Percentiles rank a stretch among this genome's conserved stretches.
Conservation (phyloP, 37 sponge, comb jelly and placozoan genomes). For the Cliona cf. orientalis region DNA sequence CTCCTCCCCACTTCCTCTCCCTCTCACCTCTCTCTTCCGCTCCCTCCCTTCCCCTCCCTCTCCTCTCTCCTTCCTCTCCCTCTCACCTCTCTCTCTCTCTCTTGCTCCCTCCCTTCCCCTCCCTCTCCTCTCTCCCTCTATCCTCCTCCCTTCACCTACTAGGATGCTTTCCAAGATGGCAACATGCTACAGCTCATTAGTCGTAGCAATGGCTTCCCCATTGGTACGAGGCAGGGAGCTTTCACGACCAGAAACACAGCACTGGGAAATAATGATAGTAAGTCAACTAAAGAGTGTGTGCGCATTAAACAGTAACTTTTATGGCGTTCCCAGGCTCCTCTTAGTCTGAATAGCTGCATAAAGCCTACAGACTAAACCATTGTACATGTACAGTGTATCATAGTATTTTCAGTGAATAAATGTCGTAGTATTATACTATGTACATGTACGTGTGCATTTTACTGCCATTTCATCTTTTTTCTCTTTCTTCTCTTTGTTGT, state of each 20-base stretch:
- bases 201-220: conserved; percentile 24
- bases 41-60: too few relatives aligned
- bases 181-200: conserved; percentile 66
- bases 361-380: not conserved
- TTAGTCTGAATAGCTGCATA: too few relatives aligned
- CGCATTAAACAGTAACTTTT: not conserved
- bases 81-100: conserved; percentile 25
- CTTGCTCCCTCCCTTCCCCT: conserved; percentile 6
- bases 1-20: conserved; percentile 1
- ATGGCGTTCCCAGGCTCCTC: too few relatives aligned
- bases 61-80: too few relatives aligned
- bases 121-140: conserved; percentile 6
- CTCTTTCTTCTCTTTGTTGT: not conserved
- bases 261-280: conserved; percentile 29
- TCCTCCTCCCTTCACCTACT: not conserved
- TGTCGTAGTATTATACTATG: too few relatives aligned
- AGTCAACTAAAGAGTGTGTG: not conserved
- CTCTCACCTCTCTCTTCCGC: not conserved
- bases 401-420: too few relatives aligned
- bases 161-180: conserved; percentile 66
- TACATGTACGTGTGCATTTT: too few relatives aligned
- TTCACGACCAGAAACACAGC: conserved; percentile 28
- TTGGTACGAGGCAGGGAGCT: conserved; percentile 8
- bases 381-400: conserved; percentile 1
- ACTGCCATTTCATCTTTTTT: too few relatives aligned